Conservation (phyloP, 2,797 vertebrate species). For the Sebastes vulpes region DNA sequence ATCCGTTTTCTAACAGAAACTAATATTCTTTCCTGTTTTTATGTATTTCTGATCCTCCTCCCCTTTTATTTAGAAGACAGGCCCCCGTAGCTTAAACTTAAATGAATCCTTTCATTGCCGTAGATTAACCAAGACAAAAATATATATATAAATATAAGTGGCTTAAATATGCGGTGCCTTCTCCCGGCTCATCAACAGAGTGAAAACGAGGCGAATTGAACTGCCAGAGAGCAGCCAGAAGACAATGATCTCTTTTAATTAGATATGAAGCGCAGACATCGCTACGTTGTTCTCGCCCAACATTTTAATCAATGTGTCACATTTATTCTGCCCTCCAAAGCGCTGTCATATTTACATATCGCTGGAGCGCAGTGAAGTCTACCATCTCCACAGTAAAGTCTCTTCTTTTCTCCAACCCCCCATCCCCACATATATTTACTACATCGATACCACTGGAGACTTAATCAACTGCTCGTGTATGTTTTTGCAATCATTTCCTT, state of each 20-base stretch:
- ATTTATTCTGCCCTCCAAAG: slow-evolving; percentile 62
- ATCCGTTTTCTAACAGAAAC: background rate
- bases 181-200: slow-evolving; percentile 49
- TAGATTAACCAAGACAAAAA: slow-evolving; percentile 56
- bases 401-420: background rate
- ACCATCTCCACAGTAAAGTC: slow-evolving; percentile 16
- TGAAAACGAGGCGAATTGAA: slow-evolving; percentile 71
- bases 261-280: slow-evolving; percentile 66
- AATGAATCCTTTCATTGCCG: slow-evolving; percentile 63
- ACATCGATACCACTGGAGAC: slow-evolving; percentile 12
- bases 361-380: slow-evolving; percentile 47
- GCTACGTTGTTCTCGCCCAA: slow-evolving; percentile 66
- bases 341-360: slow-evolving; percentile 75
- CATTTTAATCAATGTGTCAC: slow-evolving; percentile 83
- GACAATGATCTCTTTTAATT: slow-evolving; percentile 85
- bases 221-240: slow-evolving; percentile 75
- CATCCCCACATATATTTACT: background rate
- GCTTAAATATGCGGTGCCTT: slow-evolving; percentile 52
- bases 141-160: slow-evolving; percentile 36
- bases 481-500: slow-evolving; percentile 13
- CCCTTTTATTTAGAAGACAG: background rate
- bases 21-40: background rate
- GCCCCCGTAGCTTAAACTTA: slow-evolving; percentile 12
- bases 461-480: slow-evolving; percentile 27
- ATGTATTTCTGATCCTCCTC: background rate